Evolutionary conservation across 2,797 vertebrate genomes (phyloP).

Genomic region (Ataeniobius toweri): DNA sequence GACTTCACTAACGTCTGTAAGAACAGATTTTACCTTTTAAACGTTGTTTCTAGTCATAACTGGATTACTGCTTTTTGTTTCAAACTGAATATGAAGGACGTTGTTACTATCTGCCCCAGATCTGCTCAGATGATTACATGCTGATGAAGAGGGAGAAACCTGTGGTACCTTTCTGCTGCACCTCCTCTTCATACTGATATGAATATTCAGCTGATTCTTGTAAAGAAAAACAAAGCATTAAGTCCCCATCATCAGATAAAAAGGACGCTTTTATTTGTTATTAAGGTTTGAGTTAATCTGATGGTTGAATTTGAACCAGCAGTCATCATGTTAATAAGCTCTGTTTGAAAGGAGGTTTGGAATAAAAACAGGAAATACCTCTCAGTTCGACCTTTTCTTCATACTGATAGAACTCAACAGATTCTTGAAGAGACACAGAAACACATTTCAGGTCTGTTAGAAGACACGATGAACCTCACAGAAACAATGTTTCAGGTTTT

Average conservation of each 20-base stretch:
- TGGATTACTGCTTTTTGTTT: neutral
- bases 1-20: neutral
- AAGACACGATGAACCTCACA: neutral
- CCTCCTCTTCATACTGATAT: conserved; percentile 58
- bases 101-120: conserved; percentile 6
- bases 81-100: neutral
- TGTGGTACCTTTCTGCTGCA: conserved; percentile 63
- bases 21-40: neutral
- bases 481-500: neutral
- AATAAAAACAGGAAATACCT: conserved; percentile 68
- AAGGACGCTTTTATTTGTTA: neutral
- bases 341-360: neutral
- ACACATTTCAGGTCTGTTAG: conserved; percentile 10
- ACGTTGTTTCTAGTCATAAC: neutral
- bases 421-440: conserved; percentile 68
- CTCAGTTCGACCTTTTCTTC: conserved; percentile 73
- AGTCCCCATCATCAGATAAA: neutral
- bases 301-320: neutral
- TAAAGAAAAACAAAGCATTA: conserved; percentile 23
- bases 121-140: conserved; percentile 35
- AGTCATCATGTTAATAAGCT: too few relatives aligned
- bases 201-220: conserved; percentile 62
- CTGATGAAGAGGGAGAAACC: conserved; percentile 12
- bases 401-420: conserved; percentile 76
- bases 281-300: neutral